Evolutionary conservation across 2,113 vertebrate species (phyloP).

Genomic region (Ciconia stormi): DNA sequence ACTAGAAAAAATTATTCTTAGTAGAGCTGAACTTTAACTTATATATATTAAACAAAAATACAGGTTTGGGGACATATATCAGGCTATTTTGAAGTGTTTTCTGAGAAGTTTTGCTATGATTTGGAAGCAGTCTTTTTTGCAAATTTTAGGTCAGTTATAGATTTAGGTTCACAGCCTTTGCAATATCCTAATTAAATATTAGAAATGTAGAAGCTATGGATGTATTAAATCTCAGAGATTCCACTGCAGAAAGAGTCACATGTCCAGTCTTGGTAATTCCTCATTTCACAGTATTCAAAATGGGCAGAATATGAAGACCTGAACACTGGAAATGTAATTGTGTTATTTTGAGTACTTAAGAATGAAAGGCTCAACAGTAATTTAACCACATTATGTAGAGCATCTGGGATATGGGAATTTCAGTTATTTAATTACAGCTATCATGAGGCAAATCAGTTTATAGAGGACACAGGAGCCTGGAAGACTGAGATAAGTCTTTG

Average conservation of each 20-base stretch:
- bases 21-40: background rate
- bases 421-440: slow-evolving; percentile 52
- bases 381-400: background rate
- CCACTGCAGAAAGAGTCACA: background rate
- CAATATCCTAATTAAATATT: background rate
- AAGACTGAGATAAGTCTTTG: slow-evolving; percentile 35
- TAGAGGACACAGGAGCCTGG: background rate
- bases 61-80: background rate
- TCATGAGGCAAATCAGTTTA: slow-evolving; percentile 18
- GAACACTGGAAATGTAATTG: background rate
- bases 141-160: background rate
- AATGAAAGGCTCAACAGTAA: background rate
- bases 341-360: background rate
- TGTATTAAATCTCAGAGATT: background rate
- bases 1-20: background rate
- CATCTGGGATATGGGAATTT: slow-evolving; percentile 5
- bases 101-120: background rate
- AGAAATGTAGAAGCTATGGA: background rate
- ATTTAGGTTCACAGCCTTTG: background rate
- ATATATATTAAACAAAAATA: background rate
- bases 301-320: background rate
- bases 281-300: background rate
- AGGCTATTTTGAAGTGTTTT: background rate
- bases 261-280: background rate
- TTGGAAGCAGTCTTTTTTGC: background rate